phyloP scores from a whole-genome alignment of 2,113 vertebrate species.

The Todiramphus chloris region DNA sequence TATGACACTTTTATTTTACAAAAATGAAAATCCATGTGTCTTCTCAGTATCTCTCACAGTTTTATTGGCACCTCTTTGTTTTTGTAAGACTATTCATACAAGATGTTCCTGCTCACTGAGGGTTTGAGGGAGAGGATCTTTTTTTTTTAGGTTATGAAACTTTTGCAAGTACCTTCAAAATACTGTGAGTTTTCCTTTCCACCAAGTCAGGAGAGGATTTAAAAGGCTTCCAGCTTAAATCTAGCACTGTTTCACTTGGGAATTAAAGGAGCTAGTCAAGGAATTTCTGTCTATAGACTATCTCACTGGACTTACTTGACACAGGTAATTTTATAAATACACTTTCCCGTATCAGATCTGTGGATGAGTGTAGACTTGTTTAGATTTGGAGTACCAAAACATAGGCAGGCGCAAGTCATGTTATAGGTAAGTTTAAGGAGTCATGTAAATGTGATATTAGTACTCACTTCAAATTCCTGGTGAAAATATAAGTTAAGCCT shows the following conservation, averaged over 20 bases:
- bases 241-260: not conserved
- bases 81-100: not conserved
- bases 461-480: not conserved
- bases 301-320: not conserved
- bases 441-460: not conserved
- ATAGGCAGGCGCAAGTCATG: fast-evolving
- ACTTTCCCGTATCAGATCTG: not conserved
- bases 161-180: not conserved
- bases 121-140: not conserved
- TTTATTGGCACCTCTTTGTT: not conserved
- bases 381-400: not conserved
- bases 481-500: not conserved
- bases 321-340: not conserved
- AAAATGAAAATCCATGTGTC: not conserved
- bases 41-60: not conserved
- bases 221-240: constrained; percentile 18
- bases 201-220: not conserved
- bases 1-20: not conserved
- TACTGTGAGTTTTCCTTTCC: not conserved
- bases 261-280: not conserved
- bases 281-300: not conserved
- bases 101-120: not conserved
- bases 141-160: not conserved
- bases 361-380: not conserved
- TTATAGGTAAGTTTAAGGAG: not conserved